Conservation (phyloP, 37 sponge, comb jelly and placozoan species). For the Diacarnus erythraeanus region DNA sequence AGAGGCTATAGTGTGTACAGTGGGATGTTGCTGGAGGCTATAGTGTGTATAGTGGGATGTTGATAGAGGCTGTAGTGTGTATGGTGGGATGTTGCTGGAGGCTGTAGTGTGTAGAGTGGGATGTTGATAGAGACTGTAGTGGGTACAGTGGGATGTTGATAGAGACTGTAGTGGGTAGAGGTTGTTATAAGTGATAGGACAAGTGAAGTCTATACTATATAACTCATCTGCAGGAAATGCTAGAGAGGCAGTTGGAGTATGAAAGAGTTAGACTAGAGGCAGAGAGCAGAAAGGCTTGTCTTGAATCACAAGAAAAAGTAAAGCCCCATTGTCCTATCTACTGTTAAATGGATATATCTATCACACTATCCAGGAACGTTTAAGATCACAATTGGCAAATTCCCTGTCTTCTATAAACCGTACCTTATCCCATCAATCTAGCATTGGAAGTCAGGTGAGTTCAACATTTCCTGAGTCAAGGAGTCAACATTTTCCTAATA, state of each 20-base stretch:
- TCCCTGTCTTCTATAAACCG: conserved; percentile 27
- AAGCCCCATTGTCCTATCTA: background rate
- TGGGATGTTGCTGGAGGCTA: no score
- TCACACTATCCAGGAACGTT: conserved; percentile 33
- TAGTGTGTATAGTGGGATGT: no score
- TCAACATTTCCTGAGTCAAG: background rate
- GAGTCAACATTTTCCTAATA: background rate
- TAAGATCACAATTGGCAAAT: conserved; percentile 50
- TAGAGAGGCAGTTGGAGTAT: conserved; percentile 70
- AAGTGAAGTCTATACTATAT: background rate
- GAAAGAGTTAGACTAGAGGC: conserved; percentile 70
- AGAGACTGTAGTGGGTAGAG: no score
- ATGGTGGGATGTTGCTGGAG: no score
- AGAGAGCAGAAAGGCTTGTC: conserved; percentile 58
- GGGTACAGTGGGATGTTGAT: no score
- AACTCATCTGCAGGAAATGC: conserved; percentile 44
- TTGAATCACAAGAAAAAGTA: conserved; percentile 75
- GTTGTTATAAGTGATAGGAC: no score
- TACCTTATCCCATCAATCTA: conserved; percentile 39
- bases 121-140: no score
- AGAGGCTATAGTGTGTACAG: no score
- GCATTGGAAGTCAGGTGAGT: conserved; percentile 28
- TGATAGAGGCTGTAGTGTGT: no score
- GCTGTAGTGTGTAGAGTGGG: no score
- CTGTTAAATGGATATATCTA: background rate